Evolutionary conservation across 2,888 invertebrate genomes (phyloP), one percentile per base, ranked within the genome.

Genomic region (Watsonalla cultraria): DNA sequence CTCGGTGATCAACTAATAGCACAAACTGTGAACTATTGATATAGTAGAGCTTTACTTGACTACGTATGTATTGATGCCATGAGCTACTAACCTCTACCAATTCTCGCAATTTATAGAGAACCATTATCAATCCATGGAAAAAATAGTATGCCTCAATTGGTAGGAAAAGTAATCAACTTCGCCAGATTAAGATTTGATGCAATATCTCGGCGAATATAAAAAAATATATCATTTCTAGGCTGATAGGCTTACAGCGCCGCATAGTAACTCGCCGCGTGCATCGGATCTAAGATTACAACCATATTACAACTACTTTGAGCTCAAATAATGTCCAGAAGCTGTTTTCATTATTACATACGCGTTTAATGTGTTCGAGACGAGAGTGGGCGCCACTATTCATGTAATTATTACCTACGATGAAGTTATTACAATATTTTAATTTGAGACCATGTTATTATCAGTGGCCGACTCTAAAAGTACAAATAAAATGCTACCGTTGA

Each of bases 341-440:
- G 51, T 46, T 57, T 53, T 50, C 51, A 47, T 58, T 64, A 65
- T 59, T 53, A 56, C 52, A 51, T 48, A 51, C 54, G 58, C 56
- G 65, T 65, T 65, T 55, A 60, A 60, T 53, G 51, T 60, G 53
- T 55, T 53, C 53, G 51, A 60, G 51, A 57, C 39, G 47, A 52
- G 57, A 39, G 15, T 14, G 9, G 63, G 66, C 69, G 68, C 68
- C 58, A 55, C 37, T 14, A 47, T 51, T 56, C 55, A 52, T 59
- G 55, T 72, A 68, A 76, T 76, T 68, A 74, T 65, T 65, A 52
- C 51, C 52, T 58, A 58, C 58, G 70, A 72, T 74, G 67, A 73
- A 74, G 69, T 70, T 69, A 74, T 73, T 74, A 69, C 66, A 69
- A 68, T 59, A 61, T 68, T 72, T 77, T 72, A 73, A 74, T 71